phyloP scores from a whole-genome alignment of 2,888 invertebrate genomes.

The Hydropsyche betteni region DNA sequence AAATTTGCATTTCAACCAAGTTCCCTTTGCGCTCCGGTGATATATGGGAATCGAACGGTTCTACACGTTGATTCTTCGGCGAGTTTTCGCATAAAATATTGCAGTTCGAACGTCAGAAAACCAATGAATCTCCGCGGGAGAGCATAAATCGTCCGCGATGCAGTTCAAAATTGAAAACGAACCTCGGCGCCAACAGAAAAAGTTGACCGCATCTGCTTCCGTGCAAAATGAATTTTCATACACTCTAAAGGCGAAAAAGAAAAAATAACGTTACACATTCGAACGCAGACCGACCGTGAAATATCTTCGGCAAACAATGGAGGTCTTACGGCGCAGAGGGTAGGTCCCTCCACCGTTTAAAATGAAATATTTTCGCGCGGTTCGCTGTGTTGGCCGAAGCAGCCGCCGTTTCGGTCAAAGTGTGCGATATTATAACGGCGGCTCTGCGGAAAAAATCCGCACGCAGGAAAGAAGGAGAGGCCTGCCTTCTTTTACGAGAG shows the following conservation, averaged over 20 bases:
- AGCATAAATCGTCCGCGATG: neutral
- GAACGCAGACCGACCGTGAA: neutral
- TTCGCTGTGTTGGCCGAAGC: slow-evolving; percentile 22
- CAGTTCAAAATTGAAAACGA: no score
- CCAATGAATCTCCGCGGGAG: neutral
- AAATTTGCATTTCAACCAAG: slow-evolving; percentile 29
- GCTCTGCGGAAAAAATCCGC: neutral
- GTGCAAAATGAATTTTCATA: slow-evolving; percentile 13
- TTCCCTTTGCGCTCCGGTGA: slow-evolving; percentile 10
- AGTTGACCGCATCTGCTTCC: slow-evolving; percentile 3
- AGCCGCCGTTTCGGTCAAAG: slow-evolving; percentile 25
- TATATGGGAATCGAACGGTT: slow-evolving; percentile 28
- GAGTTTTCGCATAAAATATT: slow-evolving; percentile 12
- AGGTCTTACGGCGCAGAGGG: slow-evolving; percentile 15
- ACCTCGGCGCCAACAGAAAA: neutral
- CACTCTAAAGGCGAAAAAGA: no score
- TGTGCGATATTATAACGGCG: slow-evolving; percentile 23
- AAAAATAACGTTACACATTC: neutral
- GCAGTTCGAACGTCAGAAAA: slow-evolving; percentile 3
- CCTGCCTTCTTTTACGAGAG: slow-evolving; percentile 46
- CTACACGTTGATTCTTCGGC: slow-evolving; percentile 16
- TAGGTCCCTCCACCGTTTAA: neutral
- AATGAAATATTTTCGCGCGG: slow-evolving; percentile 33
- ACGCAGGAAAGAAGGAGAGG: neutral
- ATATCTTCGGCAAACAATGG: slow-evolving; percentile 33